Percentiles rank a stretch among this genome's conserved stretches.
Evolutionary conservation across 1,140 invertebrate genomes (phyloP).

Genomic region (Zaprionus africanus): DNA sequence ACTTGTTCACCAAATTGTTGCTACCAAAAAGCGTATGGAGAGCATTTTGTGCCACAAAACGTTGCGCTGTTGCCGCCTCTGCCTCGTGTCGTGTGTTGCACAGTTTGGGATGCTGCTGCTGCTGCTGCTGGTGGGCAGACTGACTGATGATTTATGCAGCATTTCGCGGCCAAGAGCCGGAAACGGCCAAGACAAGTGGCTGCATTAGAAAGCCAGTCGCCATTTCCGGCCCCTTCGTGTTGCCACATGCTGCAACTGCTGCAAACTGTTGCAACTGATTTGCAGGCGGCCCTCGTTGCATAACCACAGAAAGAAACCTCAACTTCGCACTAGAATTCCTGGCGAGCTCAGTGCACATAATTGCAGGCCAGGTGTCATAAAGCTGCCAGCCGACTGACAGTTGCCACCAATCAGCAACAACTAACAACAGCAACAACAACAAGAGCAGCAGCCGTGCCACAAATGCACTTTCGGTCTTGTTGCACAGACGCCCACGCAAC

Average conservation of each 20-base stretch:
- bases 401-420: slow-evolving; percentile 35
- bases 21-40: slow-evolving; percentile 64
- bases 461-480: slow-evolving; percentile 56
- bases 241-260: neutral
- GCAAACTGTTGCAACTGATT: neutral
- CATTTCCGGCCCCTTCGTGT: slow-evolving; percentile 2
- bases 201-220: neutral
- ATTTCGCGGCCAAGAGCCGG: slow-evolving; percentile 7
- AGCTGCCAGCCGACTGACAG: slow-evolving; percentile 40
- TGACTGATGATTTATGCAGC: slow-evolving; percentile 30
- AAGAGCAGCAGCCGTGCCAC: slow-evolving; percentile 13
- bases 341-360: slow-evolving; percentile 46
- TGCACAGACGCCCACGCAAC: slow-evolving; percentile 48
- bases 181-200: neutral
- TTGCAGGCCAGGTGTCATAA: slow-evolving; percentile 46
- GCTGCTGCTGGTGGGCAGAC: slow-evolving; percentile 23
- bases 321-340: slow-evolving; percentile 43
- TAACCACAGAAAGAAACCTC: slow-evolving; percentile 38
- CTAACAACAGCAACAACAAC: slow-evolving; percentile 11
- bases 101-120: slow-evolving; percentile 25
- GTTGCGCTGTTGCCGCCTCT: slow-evolving; percentile 25
- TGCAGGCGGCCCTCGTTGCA: slow-evolving; percentile 43
- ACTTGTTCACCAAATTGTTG: neutral
- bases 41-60: slow-evolving; percentile 76
- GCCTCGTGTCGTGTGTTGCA: slow-evolving; percentile 24